Base-by-base conservation (phyloP, 2,797 vertebrate species). In the Pipistrellus pipistrellus region DNA sequence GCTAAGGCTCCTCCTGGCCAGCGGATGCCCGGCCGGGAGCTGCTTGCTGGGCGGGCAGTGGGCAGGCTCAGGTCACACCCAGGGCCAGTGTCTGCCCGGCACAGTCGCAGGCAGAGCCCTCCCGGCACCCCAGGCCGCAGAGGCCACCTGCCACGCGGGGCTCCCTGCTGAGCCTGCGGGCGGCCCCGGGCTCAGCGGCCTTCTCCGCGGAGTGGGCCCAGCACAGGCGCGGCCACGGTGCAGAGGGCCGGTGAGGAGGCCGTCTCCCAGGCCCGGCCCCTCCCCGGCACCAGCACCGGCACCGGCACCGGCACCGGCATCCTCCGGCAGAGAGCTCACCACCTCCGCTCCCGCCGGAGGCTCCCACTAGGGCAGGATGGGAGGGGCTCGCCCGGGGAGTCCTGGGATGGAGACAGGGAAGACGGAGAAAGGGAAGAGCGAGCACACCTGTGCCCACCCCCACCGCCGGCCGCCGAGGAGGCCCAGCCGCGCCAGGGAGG, bases 401-500 rank as follows among this genome's bases (percentile, higher is more conserved):
- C 41, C 69, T 1, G 27, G 1, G 71, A 53, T 10, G 80, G 71
- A 57, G n/a, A 30, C 35, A 1, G 38, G 85, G 91, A 32, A 38
- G 68, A 55, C 2, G n/a, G 84, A 18, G 76, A 38, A 32, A 46
- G 51, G 73, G 71, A 64, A 72, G 66, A 75, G 64, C 6, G 66
- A 46, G 27, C 72, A 48, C 97, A 97, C 97, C 97, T 97, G 97
- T 96, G 64, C 91, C 96, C 96, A 96, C 96, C 96, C 97, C 97
- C 96, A 94, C 76, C 4, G 21, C 27, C 6, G 3, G 87, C 91
- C 87, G 18, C 91, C 0, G 0, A 75, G 93, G 96, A 96, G 95
- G 96, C 97, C 96, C 93, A 82, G 93, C 87, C 8, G 32, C 35
- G 57, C 94, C 90, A 48, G 88, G 72, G 86, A 87, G 78, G 93